phyloP scores from a whole-genome alignment of 2,888 invertebrate species.

The Chymomyza caudatula region DNA sequence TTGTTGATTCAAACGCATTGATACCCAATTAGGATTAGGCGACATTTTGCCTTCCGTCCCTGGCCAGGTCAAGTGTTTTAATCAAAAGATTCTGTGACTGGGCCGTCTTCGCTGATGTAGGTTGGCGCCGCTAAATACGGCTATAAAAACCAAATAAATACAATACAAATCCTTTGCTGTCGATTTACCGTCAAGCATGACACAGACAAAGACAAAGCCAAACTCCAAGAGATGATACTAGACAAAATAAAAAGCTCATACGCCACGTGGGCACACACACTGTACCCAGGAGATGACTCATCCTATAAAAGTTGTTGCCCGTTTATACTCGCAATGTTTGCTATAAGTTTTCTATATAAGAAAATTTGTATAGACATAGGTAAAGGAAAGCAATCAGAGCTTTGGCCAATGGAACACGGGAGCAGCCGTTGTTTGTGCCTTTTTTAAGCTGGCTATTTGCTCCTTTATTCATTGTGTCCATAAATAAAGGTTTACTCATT shows the following conservation, averaged over 20 bases:
- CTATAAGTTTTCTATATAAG: not conserved
- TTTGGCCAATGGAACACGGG: not conserved
- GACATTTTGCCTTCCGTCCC: constrained; percentile 18
- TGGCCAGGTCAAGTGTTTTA: constrained; percentile 35
- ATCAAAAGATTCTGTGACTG: constrained; percentile 49
- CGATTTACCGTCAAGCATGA: constrained; percentile 19
- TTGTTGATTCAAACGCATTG: constrained; percentile 66
- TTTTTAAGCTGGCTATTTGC: not conserved
- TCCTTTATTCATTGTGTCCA: not conserved
- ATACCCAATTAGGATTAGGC: constrained; percentile 70
- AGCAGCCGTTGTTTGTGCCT: not conserved
- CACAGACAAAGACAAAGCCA: constrained; percentile 13
- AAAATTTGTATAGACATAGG: constrained; percentile 17
- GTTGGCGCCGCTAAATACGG: constrained; percentile 32
- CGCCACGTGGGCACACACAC: not conserved
- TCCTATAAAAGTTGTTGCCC: not conserved
- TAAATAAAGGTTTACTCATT: not conserved
- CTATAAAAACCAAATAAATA: constrained; percentile 65
- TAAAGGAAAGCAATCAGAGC: constrained; percentile 49
- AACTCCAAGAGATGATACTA: constrained; percentile 20
- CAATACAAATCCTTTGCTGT: constrained; percentile 61
- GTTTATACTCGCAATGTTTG: not conserved
- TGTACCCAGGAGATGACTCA: constrained; percentile 24
- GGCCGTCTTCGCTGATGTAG: not conserved
- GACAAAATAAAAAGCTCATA: constrained; percentile 29